These are phyloP conservation scores for Sphaeridia pumilis DNA, from an alignment of 2,888 invertebrate genomes.

Conservation along the genomic window DNA sequence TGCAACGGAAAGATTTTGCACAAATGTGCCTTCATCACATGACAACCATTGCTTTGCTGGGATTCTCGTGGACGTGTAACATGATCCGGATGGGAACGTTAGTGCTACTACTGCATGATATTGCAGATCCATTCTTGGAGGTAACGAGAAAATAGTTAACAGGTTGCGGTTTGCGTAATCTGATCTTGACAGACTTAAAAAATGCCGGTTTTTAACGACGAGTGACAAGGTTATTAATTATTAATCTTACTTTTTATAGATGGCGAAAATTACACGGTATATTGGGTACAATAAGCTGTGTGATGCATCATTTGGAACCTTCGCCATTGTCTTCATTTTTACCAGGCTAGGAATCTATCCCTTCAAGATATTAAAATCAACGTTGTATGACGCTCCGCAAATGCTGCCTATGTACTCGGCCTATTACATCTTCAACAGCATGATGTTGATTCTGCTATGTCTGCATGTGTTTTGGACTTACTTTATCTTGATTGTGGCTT, in stretches of 20 bases:
- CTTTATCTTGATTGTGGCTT: conserved; percentile 14
- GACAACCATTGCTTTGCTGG: conserved; percentile 77
- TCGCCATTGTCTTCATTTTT: conserved; percentile 79
- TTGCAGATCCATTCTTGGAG: conserved; percentile 79
- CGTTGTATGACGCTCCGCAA: conserved; percentile 69
- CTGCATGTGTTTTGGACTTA: conserved; percentile 23
- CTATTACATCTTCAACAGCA: conserved; percentile 48
- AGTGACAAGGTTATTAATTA: not conserved
- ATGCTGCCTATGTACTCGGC: conserved; percentile 83
- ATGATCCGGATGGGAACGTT: conserved; percentile 81
- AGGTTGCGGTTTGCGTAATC: not conserved
- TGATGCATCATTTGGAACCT: conserved; percentile 68
- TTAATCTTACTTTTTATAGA: conserved; percentile 45
- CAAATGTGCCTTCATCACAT: conserved; percentile 98
- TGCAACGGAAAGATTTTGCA: conserved; percentile 86
- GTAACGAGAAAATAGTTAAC: no score
- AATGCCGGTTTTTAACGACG: no score
- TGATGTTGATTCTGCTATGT: conserved; percentile 17
- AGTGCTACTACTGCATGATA: conserved; percentile 74
- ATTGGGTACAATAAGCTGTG: conserved; percentile 76
- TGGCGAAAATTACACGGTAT: conserved; percentile 90
- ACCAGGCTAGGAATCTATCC: conserved; percentile 83
- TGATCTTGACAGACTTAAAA: no score
- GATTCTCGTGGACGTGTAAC: conserved; percentile 90
- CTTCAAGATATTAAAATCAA: conserved; percentile 69